phyloP scores from a whole-genome alignment of 2,888 invertebrate genomes.

The Lasioglossum villosulum region DNA sequence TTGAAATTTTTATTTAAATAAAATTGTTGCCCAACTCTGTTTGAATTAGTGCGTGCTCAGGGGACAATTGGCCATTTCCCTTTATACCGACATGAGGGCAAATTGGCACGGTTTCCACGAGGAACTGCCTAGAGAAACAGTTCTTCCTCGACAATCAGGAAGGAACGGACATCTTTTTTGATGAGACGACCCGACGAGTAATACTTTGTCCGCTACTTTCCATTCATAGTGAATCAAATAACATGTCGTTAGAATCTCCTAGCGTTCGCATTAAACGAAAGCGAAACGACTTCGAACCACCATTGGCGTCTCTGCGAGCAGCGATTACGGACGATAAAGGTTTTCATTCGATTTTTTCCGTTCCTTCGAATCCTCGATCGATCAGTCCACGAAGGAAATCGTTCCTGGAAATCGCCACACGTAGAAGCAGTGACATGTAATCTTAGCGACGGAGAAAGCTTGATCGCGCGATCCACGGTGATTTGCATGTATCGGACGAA shows the following conservation, averaged over 20 bases:
- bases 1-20: too few relatives aligned
- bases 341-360: not conserved
- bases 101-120: not conserved
- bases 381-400: slow-evolving; percentile 23
- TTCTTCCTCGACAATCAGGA: not conserved
- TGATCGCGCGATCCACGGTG: slow-evolving; percentile 30
- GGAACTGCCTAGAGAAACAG: not conserved
- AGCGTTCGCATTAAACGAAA: slow-evolving; percentile 8
- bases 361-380: not conserved
- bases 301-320: not conserved
- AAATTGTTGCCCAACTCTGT: too few relatives aligned
- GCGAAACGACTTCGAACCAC: not conserved
- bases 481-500: slow-evolving; percentile 55
- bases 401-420: slow-evolving; percentile 32
- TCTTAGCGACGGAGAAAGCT: slow-evolving; percentile 48
- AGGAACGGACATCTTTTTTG: not conserved
- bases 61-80: not conserved
- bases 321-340: slow-evolving; percentile 12
- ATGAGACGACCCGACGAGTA: not conserved
- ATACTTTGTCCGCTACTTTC: not conserved
- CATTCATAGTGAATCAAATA: not conserved
- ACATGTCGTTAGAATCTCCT: not conserved
- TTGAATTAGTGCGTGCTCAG: too few relatives aligned
- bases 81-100: not conserved
- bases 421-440: slow-evolving; percentile 42